These are phyloP conservation scores for Peromyscus polionotus DNA, from an alignment of 2,113 vertebrate genomes.

Conservation along the genomic window DNA sequence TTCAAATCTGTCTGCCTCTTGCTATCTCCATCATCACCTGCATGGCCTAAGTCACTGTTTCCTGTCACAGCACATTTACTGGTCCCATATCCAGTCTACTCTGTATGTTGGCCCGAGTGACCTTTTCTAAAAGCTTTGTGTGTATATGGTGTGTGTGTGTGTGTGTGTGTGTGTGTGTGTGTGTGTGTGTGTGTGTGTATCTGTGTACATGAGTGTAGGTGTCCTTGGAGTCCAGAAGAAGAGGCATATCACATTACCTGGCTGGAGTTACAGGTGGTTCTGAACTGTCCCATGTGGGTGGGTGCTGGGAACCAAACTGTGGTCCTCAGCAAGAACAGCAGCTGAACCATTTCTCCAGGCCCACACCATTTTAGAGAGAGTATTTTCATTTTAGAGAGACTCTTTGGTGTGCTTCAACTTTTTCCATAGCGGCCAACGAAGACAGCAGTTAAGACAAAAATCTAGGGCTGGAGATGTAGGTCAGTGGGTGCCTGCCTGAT, in stretches of 20 bases:
- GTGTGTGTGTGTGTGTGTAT: neutral
- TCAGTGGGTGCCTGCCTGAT: neutral
- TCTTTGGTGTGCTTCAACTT: slow-evolving; percentile 3
- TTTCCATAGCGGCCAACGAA: neutral
- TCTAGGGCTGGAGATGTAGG: neutral
- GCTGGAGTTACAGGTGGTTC: neutral
- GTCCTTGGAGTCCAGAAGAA: neutral
- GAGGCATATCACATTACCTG: neutral
- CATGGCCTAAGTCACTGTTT: neutral
- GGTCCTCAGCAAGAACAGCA: neutral
- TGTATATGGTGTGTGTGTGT: neutral
- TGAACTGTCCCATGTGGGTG: neutral
- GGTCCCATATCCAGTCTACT: neutral
- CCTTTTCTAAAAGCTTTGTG: neutral
- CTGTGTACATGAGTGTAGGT: neutral
- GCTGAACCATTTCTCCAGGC: neutral
- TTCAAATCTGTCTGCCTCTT: neutral
- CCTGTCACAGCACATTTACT: neutral
- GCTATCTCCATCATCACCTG: neutral
- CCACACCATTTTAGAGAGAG: neutral
- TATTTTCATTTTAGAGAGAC: neutral
- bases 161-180: neutral
- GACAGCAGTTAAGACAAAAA: neutral
- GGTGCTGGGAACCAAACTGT: neutral
- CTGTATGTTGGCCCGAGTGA: neutral